Evolutionary conservation across 2,797 vertebrate genomes (phyloP), one percentile per base, ranked within the genome.

Genomic region (Sebastolobus alascanus): DNA sequence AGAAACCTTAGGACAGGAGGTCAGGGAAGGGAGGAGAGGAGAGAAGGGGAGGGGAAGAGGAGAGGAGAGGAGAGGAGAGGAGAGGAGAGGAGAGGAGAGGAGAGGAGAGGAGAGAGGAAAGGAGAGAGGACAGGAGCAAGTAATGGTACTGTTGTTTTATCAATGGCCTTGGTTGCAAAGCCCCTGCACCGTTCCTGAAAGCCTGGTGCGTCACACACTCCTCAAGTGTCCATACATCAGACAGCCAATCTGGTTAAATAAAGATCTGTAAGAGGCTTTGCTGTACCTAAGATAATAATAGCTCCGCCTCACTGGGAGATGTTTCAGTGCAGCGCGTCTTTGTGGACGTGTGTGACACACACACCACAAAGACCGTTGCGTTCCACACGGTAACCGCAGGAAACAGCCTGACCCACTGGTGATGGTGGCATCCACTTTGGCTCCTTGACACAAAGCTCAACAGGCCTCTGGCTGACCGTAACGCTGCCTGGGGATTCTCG

Each of bases 201-300:
- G 85, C 54, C 75, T 29, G 70, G 84, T 90, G 90, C 81, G 75
- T 91, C 85, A 91, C 85, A 90, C 74, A 82, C 90, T 91, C 87
- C 80, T 93, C 82, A 91, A 93, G 90, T 90, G 84, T 90, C 94
- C 87, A 91, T 93, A 93, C 91, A 94, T 95, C 91, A 94, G 87
- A 94, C 90, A 83, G 91, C 80, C 94, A 92, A 96, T 96, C 94
- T 91, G 87, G 94, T 96, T 96, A 96, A 96, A 95, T 95, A 94
- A 95, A 94, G 95, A 94, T 92, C 92, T 91, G 74, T 96, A 96
- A 96, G 95, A 95, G 92, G 96, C 95, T 96, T 96, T 96, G 93
- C 93, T 95, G 94, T 95, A 91, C 93, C 95, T 93, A 94, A 93
- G 92, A 92, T 96, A 96, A 95, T 96, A 96, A 96, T 95, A 96